Evolutionary conservation across 2,888 invertebrate genomes (phyloP), one percentile per base, ranked within the genome.

Genomic region (Buathra laborator): DNA sequence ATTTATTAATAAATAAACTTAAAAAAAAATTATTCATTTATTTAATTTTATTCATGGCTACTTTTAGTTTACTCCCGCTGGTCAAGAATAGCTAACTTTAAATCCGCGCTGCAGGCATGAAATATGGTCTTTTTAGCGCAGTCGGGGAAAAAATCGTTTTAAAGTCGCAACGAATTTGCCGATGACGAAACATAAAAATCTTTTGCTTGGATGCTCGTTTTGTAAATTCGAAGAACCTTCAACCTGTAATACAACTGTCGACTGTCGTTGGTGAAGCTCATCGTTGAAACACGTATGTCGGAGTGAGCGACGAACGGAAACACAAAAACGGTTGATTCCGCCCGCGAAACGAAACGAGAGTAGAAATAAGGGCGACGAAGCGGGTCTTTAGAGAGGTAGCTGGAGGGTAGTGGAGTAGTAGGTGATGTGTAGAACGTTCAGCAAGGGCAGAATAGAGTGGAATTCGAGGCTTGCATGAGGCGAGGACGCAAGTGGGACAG

Each of bases 351-450:
- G 10, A 56, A 53, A 29, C 29, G 16, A 10, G 59, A 68, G 37
- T 46, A 44, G 43, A 46, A 48, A 37, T 46, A 66, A n/a, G 53
- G n/a, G 62, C 32, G 29, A 64, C 48, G 56, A 56, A 56, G 10
- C 19, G 56, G 62, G 14, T 62, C 62, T 9, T 24, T 43, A 16
- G 48, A 24, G 29, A 48, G 12, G 16, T 51, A 14, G 37, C 24
- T 71, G 70, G 56, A 72, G 76, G 37, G 51, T 68, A 71, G 76
- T 56, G 46, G 56, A 81, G 68, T 67, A 78, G 43, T 72, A 51
- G 59, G 72, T 72, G 62, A 70, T 67, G 78, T 59, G 78, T 59
- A 56, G 56, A 70, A 66, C 29, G 66, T 67, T 59, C 29, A 5
- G 62, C 24, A 62, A 19, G 37, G 71, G 56, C 62, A 71, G 56